phyloP scores from a whole-genome alignment of 2,113 vertebrate genomes.

The Hemiprocne comata region DNA sequence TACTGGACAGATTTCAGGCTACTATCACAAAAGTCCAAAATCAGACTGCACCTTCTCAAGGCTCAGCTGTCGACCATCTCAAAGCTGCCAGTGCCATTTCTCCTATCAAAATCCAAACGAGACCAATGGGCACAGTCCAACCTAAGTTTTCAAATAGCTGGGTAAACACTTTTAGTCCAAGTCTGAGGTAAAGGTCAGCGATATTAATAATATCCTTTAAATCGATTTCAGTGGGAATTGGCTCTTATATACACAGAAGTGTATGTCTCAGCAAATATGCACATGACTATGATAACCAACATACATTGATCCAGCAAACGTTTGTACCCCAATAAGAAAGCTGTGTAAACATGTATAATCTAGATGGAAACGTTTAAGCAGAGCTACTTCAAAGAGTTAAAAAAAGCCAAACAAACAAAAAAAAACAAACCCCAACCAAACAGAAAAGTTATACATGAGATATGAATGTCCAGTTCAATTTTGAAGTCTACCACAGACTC shows the following conservation, averaged over 20 bases:
- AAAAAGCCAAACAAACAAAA: not conserved
- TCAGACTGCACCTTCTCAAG: not conserved
- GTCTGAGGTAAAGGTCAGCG: not conserved
- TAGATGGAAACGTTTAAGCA: not conserved
- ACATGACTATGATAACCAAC: not conserved
- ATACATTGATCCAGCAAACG: not conserved
- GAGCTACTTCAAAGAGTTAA: not conserved
- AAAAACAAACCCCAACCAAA: no score
- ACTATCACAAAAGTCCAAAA: not conserved
- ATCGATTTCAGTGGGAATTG: not conserved
- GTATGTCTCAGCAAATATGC: not conserved
- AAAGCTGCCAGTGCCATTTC: not conserved
- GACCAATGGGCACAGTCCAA: not conserved
- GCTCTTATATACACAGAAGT: not conserved
- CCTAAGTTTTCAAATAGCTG: not conserved
- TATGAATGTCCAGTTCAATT: not conserved
- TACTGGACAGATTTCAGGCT: slow-evolving; percentile 1
- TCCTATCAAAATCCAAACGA: not conserved
- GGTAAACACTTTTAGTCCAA: not conserved
- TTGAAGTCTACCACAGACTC: not conserved
- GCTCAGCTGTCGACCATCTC: not conserved
- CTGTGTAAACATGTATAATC: not conserved
- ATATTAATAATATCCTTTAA: not conserved
- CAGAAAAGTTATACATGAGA: not conserved
- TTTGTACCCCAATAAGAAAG: not conserved